Evolutionary conservation across 1,140 invertebrate genomes (phyloP), one percentile per base, ranked within the genome.

Genomic region (Scaptodrosophila lebanonensis): DNA sequence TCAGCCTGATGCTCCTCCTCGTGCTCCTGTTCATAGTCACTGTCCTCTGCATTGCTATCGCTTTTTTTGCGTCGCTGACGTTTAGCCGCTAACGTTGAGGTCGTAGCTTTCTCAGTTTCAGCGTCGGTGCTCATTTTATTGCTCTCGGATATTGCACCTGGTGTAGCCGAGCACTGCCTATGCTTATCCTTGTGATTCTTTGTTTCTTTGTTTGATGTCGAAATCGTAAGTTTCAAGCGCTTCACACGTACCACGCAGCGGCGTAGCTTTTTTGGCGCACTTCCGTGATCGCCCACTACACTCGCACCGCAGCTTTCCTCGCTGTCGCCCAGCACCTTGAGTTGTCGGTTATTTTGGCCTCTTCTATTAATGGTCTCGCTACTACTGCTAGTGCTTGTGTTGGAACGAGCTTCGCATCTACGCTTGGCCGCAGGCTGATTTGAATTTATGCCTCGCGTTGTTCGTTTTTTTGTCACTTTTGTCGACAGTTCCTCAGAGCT

Each of bases 181-280:
- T 2, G 35, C n/a, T 3, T 6, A 5, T 4, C 8, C 8, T 18
- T 11, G 15, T 5, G 18, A 8, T 43, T 7, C 20, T 6, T 8
- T 43, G 16, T 11, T n/a, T n/a, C 32, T 13, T 8, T 18, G 9
- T 3, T 17, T 33, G 22, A 12, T 12, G 17, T 5, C 3, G 8
- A 11, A 16, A 5, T 17, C 2, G 44, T 13, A 5, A 51, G 8
- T 27, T 44, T 32, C 6, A 53, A 16, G 2, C 72, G 72, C 59
- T 77, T 68, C 6, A 77, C 4, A 5, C 72, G 72, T 9, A 77
- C 72, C 8, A 68, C 51, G 42, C 72, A 77, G n/a, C 59, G 70
- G n/a, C 36, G 52, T 2, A 30, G 9, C 18, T 18, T 36, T 30
- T 33, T 3, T 5, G 15, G 8, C 8, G 44, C n/a, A n/a, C n/a